phyloP scores from a whole-genome alignment of 1,140 invertebrate genomes.

The Drosophila nikananu region DNA sequence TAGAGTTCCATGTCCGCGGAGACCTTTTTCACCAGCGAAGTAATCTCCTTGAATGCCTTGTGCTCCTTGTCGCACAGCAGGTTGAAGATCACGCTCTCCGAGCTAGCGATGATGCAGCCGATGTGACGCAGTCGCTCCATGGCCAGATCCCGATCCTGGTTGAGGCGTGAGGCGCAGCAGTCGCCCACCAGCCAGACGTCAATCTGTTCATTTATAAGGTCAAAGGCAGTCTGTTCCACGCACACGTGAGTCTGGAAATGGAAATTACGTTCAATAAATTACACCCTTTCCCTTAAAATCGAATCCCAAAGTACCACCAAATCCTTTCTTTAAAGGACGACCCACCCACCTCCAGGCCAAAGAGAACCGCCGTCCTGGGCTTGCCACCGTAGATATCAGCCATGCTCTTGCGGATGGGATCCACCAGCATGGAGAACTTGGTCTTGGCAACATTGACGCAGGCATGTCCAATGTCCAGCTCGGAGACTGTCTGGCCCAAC shows the following conservation, averaged over 20 bases:
- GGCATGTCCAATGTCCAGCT: constrained; percentile 90
- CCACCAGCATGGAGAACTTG: constrained; percentile 93
- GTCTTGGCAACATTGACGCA: constrained; percentile 90
- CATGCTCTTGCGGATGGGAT: constrained; percentile 88
- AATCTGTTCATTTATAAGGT: constrained; percentile 89
- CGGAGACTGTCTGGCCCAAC: constrained; percentile 91
- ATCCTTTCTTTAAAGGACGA: neutral
- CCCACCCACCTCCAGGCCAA: constrained; percentile 91
- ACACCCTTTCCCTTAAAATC: no score
- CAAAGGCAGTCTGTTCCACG: constrained; percentile 94
- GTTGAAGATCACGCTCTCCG: constrained; percentile 93
- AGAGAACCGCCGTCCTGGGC: constrained; percentile 89
- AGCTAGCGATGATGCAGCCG: constrained; percentile 92
- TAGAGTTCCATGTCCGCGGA: constrained; percentile 86
- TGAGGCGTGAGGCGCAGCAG: constrained; percentile 91
- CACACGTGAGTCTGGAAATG: constrained; percentile 91
- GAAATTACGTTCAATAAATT: neutral
- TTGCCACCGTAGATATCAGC: constrained; percentile 86
- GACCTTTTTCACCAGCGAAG: constrained; percentile 88
- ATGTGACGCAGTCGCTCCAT: constrained; percentile 91
- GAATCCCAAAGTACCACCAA: neutral
- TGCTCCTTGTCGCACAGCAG: constrained; percentile 90
- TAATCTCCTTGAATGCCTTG: constrained; percentile 90
- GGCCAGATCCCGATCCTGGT: constrained; percentile 89
- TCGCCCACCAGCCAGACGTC: constrained; percentile 95